Evolutionary conservation across 1,140 invertebrate species (phyloP).

Genomic region (Diachasma alloeum): DNA sequence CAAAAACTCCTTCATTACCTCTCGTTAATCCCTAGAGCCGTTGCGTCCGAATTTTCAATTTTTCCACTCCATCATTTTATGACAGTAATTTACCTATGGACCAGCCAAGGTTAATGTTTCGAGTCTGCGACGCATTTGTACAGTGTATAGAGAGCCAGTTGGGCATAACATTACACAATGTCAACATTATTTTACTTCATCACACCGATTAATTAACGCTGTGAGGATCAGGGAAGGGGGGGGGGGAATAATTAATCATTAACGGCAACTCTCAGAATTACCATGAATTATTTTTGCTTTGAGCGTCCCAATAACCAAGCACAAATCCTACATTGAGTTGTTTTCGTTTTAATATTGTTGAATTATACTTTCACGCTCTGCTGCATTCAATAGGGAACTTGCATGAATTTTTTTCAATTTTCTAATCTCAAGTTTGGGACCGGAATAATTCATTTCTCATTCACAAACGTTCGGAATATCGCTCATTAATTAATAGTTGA

Average conservation of each 20-base stretch:
- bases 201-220: not conserved
- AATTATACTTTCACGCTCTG: conserved; percentile 16
- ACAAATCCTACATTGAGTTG: not conserved
- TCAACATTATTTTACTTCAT: not conserved
- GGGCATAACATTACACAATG: not conserved
- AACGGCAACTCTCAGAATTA: not conserved
- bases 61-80: conserved; percentile 2
- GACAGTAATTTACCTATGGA: conserved; percentile 11
- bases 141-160: not conserved
- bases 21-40: not conserved
- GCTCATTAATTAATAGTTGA: too few relatives aligned
- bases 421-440: too few relatives aligned
- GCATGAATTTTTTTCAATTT: too few relatives aligned
- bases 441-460: too few relatives aligned
- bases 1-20: not conserved
- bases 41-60: not conserved
- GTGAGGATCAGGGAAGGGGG: not conserved
- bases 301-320: not conserved
- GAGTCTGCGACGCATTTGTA: not conserved
- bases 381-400: not conserved
- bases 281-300: not conserved
- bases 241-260: not conserved
- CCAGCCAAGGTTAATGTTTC: conserved; percentile 10
- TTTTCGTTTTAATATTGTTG: not conserved
- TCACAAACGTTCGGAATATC: too few relatives aligned